phyloP scores from a whole-genome alignment of 2,888 invertebrate species.

The Rhagophthalmus giganteus region DNA sequence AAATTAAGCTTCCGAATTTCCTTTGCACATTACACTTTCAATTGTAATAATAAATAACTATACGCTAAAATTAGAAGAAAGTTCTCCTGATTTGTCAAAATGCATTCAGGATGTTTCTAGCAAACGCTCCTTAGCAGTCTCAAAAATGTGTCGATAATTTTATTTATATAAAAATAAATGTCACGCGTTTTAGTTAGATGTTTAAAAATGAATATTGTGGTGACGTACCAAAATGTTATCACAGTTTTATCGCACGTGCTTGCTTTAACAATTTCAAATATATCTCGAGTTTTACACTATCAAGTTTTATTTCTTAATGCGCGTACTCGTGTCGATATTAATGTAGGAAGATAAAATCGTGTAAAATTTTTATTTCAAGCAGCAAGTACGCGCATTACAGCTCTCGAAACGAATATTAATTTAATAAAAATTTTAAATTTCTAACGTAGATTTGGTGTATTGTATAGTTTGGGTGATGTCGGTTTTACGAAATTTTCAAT shows the following conservation, averaged over 20 bases:
- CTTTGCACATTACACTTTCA: no score
- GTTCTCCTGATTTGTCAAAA: constrained; percentile 4
- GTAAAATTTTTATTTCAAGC: no score
- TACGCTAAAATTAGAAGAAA: neutral
- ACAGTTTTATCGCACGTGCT: constrained; percentile 21
- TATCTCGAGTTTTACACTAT: neutral
- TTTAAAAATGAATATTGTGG: constrained; percentile 13
- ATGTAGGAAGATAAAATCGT: no score
- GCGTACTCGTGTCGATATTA: neutral
- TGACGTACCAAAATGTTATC: constrained; percentile 24
- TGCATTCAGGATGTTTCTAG: neutral
- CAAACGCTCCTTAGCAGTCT: constrained; percentile 9
- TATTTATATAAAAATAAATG: constrained; percentile 15
- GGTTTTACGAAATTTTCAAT: constrained; percentile 3
- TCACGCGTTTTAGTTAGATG: constrained; percentile 5
- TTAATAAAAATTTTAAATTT: no score
- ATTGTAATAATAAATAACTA: no score
- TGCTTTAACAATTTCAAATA: constrained; percentile 10
- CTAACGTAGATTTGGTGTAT: no score
- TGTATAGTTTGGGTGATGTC: neutral
- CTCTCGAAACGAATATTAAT: no score
- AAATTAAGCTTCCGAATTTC: no score
- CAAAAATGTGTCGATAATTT: constrained; percentile 7
- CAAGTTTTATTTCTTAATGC: neutral
- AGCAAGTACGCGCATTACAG: no score